Percentiles rank a stretch among this genome's conserved stretches.
These are phyloP conservation scores for Pimpla rufipes DNA, from an alignment of 2,888 invertebrate genomes.

Conservation along the genomic window DNA sequence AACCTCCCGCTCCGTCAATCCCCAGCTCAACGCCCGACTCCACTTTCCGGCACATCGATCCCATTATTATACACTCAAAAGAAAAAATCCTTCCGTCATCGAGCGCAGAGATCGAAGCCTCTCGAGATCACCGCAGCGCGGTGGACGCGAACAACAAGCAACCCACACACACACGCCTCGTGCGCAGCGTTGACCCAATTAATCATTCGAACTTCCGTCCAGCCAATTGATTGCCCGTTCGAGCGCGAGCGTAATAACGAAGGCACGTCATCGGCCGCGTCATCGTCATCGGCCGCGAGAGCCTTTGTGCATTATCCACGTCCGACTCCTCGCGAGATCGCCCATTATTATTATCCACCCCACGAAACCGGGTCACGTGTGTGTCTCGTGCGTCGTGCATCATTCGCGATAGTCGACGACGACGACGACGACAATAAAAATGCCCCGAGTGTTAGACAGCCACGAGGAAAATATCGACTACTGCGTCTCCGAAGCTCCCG, in stretches of 20 bases:
- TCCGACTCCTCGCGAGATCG: conserved; percentile 21
- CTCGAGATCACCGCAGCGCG: conserved; percentile 32
- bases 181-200: conserved; percentile 71
- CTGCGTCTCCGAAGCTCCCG: not conserved
- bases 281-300: conserved; percentile 33
- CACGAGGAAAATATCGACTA: conserved; percentile 17
- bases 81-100: conserved; percentile 17
- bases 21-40: too few species aligned
- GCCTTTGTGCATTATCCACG: conserved; percentile 54
- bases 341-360: conserved; percentile 30
- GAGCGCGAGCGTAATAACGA: conserved; percentile 62
- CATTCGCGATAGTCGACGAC: conserved; percentile 20
- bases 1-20: too few species aligned
- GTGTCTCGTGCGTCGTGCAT: conserved; percentile 31
- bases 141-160: not conserved
- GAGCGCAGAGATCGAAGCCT: conserved; percentile 26
- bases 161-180: not conserved
- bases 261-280: conserved; percentile 38
- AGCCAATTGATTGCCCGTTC: conserved; percentile 69
- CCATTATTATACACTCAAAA: not conserved
- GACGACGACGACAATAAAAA: conserved; percentile 52
- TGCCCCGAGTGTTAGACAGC: conserved; percentile 9
- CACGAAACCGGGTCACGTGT: conserved; percentile 56
- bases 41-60: too few species aligned
- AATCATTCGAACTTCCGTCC: conserved; percentile 71